phyloP scores from a whole-genome alignment of 2,113 vertebrate species.

The Perognathus longimembris region DNA sequence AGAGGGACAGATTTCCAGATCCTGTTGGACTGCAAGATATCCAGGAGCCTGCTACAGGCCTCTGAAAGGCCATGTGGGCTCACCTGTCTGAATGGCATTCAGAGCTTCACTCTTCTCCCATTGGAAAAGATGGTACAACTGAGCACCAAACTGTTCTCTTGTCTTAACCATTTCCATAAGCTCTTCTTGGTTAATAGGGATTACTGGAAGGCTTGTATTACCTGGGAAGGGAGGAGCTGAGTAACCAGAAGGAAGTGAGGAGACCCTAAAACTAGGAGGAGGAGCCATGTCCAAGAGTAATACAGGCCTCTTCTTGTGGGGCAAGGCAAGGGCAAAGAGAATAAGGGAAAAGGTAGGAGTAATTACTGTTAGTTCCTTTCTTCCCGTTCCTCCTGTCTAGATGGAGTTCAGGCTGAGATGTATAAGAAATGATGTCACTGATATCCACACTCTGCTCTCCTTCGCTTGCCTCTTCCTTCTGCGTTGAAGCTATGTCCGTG shows the following conservation, averaged over 20 bases:
- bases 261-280: conserved; percentile 31
- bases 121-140: conserved; percentile 80
- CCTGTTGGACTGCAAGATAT: background rate
- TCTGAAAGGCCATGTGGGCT: conserved; percentile 40
- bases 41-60: background rate
- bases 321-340: background rate
- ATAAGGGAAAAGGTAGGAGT: background rate
- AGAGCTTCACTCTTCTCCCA: conserved; percentile 82
- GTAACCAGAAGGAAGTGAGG: conserved; percentile 45
- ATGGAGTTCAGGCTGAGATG: background rate
- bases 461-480: conserved; percentile 38
- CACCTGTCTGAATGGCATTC: conserved; percentile 83
- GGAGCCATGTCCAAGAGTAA: conserved; percentile 14
- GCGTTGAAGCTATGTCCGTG: background rate
- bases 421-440: background rate
- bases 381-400: conserved; percentile 69
- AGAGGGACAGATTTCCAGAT: conserved; percentile 21
- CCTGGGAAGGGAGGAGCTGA: conserved; percentile 69
- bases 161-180: conserved; percentile 69
- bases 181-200: conserved; percentile 70
- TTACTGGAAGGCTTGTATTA: conserved; percentile 17
- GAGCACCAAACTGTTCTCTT: conserved; percentile 57
- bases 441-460: background rate
- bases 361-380: conserved; percentile 67
- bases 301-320: background rate